Percentiles rank a stretch among this genome's conserved stretches.
Evolutionary conservation across 2,113 vertebrate genomes (phyloP).

Genomic region (Cepphus grylle): DNA sequence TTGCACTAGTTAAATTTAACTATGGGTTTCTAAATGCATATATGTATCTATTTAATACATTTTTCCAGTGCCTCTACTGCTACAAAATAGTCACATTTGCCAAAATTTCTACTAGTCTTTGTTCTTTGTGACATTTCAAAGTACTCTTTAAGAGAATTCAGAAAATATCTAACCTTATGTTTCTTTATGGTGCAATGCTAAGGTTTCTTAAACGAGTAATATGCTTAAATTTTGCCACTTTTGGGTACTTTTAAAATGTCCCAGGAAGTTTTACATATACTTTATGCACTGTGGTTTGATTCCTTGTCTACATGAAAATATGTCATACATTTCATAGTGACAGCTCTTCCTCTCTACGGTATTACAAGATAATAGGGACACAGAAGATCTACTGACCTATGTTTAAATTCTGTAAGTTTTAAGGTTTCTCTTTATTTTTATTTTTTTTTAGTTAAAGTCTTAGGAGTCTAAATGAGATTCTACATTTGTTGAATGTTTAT

Average conservation of each 20-base stretch:
- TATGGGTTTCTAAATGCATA: background rate
- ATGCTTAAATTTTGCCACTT: background rate
- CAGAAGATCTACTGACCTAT: background rate
- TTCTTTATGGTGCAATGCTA: background rate
- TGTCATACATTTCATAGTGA: background rate
- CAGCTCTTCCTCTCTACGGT: background rate
- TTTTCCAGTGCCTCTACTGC: background rate
- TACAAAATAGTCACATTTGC: background rate
- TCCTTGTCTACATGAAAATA: background rate
- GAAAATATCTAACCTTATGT: background rate
- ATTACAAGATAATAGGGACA: background rate
- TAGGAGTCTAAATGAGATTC: background rate
- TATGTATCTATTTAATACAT: background rate
- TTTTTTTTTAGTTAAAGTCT: background rate
- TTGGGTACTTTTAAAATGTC: background rate
- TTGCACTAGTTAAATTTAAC: background rate
- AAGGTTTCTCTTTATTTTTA: background rate
- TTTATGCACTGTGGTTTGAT: background rate
- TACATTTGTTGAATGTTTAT: background rate
- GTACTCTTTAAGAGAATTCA: background rate
- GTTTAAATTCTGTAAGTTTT: background rate
- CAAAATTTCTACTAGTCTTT: background rate
- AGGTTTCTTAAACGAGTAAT: background rate
- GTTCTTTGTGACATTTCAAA: background rate
- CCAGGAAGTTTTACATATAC: background rate